Evolutionary conservation across 2,113 vertebrate genomes (phyloP).

Genomic region (Megatriorchis doriae): DNA sequence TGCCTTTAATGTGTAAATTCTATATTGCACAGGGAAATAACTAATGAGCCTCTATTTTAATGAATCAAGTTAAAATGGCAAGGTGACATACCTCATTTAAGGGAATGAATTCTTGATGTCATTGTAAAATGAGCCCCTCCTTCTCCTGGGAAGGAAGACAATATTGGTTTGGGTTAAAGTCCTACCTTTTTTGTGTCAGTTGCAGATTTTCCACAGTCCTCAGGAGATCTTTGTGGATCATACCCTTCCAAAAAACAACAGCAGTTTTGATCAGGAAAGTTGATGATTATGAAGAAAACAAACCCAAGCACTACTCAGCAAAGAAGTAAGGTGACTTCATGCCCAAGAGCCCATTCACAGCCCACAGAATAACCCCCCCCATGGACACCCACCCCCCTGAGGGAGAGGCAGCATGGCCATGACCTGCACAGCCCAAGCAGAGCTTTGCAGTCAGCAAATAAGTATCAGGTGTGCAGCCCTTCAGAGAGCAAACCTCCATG

Average conservation of each 20-base stretch:
- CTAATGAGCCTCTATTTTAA: conserved; percentile 51
- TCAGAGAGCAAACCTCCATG: background rate
- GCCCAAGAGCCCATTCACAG: background rate
- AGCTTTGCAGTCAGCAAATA: background rate
- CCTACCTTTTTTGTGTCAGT: background rate
- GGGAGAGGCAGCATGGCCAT: background rate
- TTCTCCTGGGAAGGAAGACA: conserved; percentile 3
- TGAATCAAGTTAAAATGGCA: conserved; percentile 48
- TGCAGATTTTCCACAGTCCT: background rate
- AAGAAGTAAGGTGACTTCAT: background rate
- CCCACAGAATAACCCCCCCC: background rate
- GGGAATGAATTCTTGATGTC: conserved; percentile 44
- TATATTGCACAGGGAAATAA: conserved; percentile 37
- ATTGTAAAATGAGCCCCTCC: background rate
- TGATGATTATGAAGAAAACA: background rate
- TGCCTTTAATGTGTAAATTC: conserved; percentile 60
- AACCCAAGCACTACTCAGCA: background rate
- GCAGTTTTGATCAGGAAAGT: background rate
- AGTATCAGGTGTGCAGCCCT: background rate
- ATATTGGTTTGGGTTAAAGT: background rate
- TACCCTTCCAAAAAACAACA: background rate
- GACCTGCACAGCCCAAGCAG: background rate
- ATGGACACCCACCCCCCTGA: background rate
- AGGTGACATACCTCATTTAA: conserved; percentile 44
- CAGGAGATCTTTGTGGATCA: background rate